Conservation (phyloP, 1,140 invertebrate genomes). For the Anthonomus grandis region DNA sequence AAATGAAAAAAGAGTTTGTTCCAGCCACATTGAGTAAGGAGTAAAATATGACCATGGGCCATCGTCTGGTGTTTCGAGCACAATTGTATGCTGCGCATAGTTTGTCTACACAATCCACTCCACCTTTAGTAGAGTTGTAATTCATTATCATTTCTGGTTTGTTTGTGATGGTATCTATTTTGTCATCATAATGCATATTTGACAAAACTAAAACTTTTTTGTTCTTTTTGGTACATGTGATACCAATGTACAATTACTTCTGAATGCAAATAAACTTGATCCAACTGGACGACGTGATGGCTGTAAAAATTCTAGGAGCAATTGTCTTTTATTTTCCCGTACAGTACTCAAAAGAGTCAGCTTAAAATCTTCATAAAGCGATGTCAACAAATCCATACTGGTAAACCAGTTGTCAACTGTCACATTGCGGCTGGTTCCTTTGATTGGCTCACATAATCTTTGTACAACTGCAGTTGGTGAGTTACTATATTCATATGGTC, state of each 20-base stretch:
- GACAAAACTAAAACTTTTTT: constrained; percentile 40
- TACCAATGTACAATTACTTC: constrained; percentile 22
- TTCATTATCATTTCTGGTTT: constrained; percentile 46
- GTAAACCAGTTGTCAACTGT: too few species aligned
- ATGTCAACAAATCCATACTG: too few species aligned
- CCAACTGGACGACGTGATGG: not conserved
- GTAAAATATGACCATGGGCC: constrained; percentile 47
- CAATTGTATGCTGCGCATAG: constrained; percentile 44
- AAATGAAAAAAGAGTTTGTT: too few species aligned
- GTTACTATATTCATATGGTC: too few species aligned
- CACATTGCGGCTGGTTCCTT: too few species aligned
- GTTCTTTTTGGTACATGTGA: constrained; percentile 37
- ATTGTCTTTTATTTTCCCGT: constrained; percentile 23
- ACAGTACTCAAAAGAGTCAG: constrained; percentile 21
- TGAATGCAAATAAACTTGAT: constrained; percentile 26
- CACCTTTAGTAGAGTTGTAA: constrained; percentile 50
- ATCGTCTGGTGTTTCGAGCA: constrained; percentile 42
- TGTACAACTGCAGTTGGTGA: too few species aligned
- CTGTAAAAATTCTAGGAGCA: constrained; percentile 9
- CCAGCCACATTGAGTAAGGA: constrained; percentile 40
- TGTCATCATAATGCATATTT: constrained; percentile 35
- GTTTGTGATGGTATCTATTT: constrained; percentile 26
- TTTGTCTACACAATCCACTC: constrained; percentile 48
- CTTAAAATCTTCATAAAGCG: constrained; percentile 12
- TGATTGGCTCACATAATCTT: too few species aligned